These are phyloP conservation scores for Geotrupes spiniger DNA, from an alignment of 2,888 invertebrate genomes.

Conservation along the genomic window DNA sequence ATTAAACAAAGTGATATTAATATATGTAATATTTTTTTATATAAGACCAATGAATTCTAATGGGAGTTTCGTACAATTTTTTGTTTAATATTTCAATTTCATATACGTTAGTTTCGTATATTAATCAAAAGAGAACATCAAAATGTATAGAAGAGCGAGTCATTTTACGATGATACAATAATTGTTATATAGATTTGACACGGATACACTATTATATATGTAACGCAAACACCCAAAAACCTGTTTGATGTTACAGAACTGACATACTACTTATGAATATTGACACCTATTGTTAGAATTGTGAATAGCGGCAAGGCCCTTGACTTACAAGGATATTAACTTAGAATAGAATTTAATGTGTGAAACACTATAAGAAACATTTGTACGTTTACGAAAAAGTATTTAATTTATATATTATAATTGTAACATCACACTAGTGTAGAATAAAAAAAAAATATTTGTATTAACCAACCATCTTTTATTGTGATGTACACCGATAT, in stretches of 20 bases:
- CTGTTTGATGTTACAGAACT: conserved; percentile 6
- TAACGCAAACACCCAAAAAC: neutral
- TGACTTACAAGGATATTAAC: conserved; percentile 42
- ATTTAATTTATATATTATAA: conserved; percentile 36
- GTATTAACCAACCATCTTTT: conserved; percentile 19
- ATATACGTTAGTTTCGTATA: too few species aligned
- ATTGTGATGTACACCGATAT: conserved; percentile 24
- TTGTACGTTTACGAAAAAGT: conserved; percentile 36
- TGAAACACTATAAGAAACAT: conserved; percentile 39
- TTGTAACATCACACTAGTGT: conserved; percentile 17
- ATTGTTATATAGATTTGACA: too few species aligned
- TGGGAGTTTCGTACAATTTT: too few species aligned
- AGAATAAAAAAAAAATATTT: conserved; percentile 18
- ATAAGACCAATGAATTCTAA: too few species aligned
- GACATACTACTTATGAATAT: conserved; percentile 5
- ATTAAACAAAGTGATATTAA: too few species aligned
- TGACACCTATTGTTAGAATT: conserved; percentile 44
- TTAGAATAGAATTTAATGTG: conserved; percentile 43
- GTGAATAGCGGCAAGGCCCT: conserved; percentile 51
- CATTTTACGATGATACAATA: neutral
- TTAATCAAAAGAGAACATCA: conserved; percentile 3
- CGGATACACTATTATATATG: too few species aligned
- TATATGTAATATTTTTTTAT: too few species aligned
- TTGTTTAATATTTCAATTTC: too few species aligned
- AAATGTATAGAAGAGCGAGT: neutral